Evolutionary conservation across 2,113 vertebrate species (phyloP).

Genomic region (Pelvicachromis taeniatus): DNA sequence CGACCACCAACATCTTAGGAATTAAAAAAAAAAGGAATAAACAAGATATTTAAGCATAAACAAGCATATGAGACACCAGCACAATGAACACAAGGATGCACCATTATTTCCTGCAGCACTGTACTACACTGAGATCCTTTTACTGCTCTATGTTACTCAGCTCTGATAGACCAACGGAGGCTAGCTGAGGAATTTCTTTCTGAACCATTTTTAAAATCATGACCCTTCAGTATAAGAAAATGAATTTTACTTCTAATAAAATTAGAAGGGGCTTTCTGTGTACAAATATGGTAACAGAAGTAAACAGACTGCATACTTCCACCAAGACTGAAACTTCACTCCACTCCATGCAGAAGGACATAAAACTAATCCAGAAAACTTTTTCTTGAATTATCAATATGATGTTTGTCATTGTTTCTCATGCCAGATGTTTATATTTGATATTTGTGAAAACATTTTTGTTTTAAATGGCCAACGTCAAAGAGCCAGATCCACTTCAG

Average conservation of each 20-base stretch:
- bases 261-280: no score
- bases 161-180: neutral
- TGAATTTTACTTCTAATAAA: neutral
- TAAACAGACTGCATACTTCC: neutral
- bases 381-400: neutral
- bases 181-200: neutral
- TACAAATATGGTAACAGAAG: neutral
- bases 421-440: neutral
- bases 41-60: neutral
- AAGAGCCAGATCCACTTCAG: no score
- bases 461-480: no score
- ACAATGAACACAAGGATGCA: neutral
- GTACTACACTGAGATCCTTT: neutral
- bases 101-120: neutral
- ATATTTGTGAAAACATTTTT: neutral
- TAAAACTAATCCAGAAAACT: rapidly evolving
- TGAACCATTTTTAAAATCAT: neutral
- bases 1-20: constrained; percentile 20
- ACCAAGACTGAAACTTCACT: neutral
- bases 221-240: neutral
- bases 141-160: neutral
- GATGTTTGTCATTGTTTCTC: neutral
- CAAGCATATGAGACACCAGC: neutral
- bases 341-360: rapidly evolving
- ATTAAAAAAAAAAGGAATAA: constrained; percentile 1